Evolutionary conservation across 1,140 invertebrate species (phyloP).

Genomic region (Latrodectus geometricus): DNA sequence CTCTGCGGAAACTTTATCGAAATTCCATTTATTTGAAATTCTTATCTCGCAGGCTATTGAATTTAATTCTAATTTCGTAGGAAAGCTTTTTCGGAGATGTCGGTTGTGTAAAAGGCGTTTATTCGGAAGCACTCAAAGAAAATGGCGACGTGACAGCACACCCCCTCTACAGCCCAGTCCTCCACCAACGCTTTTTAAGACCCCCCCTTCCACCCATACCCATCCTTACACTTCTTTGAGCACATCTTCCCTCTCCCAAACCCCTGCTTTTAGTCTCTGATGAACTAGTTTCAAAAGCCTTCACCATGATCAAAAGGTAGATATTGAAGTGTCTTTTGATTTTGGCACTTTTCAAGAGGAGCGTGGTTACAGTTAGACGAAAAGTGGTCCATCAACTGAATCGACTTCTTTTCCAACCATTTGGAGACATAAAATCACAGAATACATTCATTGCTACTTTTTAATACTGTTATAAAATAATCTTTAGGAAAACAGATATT

Average conservation of each 20-base stretch:
- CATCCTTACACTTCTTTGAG: neutral
- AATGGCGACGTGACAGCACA: neutral
- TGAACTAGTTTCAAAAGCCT: conserved; percentile 39
- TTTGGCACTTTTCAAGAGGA: conserved; percentile 30
- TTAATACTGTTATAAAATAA: neutral
- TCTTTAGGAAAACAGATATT: too few species aligned
- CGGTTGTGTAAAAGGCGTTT: conserved; percentile 11
- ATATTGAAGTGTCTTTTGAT: conserved; percentile 42
- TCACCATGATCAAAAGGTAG: conserved; percentile 36
- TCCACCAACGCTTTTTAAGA: neutral
- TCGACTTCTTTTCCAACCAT: neutral
- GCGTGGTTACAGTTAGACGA: neutral
- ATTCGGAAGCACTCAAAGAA: conserved; percentile 33
- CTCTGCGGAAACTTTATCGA: neutral
- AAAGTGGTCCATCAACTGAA: conserved; percentile 8
- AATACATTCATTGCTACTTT: neutral
- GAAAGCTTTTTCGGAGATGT: neutral
- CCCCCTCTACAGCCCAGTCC: neutral
- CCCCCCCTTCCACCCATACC: neutral
- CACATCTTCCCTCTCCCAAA: neutral
- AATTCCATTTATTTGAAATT: conserved; percentile 3
- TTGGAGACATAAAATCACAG: too few species aligned
- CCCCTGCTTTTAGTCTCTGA: conserved; percentile 14
- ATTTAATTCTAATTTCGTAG: conserved; percentile 3
- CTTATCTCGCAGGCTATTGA: neutral